Conservation (phyloP, 2,888 invertebrate species). For the Cheilosia scutellata region DNA sequence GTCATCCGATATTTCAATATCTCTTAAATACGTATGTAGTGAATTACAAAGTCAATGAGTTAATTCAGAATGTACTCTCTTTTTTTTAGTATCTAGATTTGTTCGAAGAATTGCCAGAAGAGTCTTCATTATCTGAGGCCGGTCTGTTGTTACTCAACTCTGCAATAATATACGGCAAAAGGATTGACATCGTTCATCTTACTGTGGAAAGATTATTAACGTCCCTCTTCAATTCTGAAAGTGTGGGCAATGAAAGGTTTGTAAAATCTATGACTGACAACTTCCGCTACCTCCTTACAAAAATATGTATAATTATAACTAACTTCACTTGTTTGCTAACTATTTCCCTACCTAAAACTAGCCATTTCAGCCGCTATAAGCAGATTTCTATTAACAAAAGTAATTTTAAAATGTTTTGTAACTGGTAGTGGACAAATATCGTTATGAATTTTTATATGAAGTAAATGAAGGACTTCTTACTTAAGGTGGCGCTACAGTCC, state of each 20-base stretch:
- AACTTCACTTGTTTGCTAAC: too few relatives aligned
- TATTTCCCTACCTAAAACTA: too few relatives aligned
- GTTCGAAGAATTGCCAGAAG: slow-evolving; percentile 76
- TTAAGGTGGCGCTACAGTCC: too few relatives aligned
- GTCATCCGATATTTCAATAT: slow-evolving; percentile 80
- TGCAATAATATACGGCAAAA: slow-evolving; percentile 81
- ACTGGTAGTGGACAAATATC: too few relatives aligned
- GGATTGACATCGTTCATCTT: slow-evolving; percentile 81
- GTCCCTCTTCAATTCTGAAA: slow-evolving; percentile 70
- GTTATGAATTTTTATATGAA: too few relatives aligned
- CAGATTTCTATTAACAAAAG: too few relatives aligned
- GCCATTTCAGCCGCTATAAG: too few relatives aligned
- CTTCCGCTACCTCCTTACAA: too few relatives aligned
- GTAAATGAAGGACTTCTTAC: too few relatives aligned
- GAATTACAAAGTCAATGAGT: background rate
- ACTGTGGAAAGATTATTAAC: slow-evolving; percentile 79
- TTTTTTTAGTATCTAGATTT: slow-evolving; percentile 79
- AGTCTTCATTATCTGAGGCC: slow-evolving; percentile 77
- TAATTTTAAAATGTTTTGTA: too few relatives aligned
- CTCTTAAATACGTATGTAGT: slow-evolving; percentile 80
- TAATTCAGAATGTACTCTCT: background rate
- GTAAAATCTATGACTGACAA: background rate
- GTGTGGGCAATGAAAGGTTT: background rate
- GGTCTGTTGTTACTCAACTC: slow-evolving; percentile 80
- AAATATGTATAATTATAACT: too few relatives aligned